Evolutionary conservation across 2,797 vertebrate species (phyloP).

Genomic region (Glossophaga mutica): DNA sequence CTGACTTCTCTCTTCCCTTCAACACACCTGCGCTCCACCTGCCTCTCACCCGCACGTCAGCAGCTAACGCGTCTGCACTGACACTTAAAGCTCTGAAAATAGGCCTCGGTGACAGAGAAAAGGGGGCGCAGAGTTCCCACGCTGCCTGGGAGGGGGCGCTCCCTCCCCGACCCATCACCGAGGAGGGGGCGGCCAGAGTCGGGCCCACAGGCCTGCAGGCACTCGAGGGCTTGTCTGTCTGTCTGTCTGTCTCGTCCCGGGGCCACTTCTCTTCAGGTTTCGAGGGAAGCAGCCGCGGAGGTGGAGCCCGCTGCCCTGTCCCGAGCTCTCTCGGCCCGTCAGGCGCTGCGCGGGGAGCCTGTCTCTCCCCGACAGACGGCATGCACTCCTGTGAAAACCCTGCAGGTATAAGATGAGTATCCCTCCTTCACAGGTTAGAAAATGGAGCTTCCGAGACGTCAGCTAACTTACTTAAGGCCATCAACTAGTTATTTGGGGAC

Average conservation of each 20-base stretch:
- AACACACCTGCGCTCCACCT: constrained; percentile 63
- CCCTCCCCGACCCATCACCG: not conserved
- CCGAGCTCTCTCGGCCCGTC: rapidly evolving
- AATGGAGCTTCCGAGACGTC: not conserved
- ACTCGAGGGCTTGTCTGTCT: not conserved
- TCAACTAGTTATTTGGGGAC: not conserved
- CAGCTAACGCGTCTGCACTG: constrained; percentile 50
- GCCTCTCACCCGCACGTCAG: constrained; percentile 76
- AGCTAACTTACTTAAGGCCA: not conserved
- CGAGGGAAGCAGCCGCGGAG: not conserved
- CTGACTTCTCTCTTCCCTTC: constrained; percentile 38
- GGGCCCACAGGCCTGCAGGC: not conserved
- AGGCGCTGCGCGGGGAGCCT: not conserved
- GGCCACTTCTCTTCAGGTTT: not conserved
- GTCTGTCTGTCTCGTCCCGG: not conserved
- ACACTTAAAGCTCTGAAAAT: constrained; percentile 71
- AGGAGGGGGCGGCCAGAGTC: not conserved
- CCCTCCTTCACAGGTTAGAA: not conserved
- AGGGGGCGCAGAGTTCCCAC: constrained; percentile 20
- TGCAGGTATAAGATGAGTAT: rapidly evolving
- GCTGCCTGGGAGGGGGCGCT: not conserved
- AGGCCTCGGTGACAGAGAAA: constrained; percentile 55
- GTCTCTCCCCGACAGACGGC: not conserved
- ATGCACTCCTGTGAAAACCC: too few relatives aligned
- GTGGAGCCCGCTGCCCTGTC: rapidly evolving